These are phyloP conservation scores for Eupithecia centaureata DNA, from an alignment of 2,888 invertebrate genomes.

Conservation along the genomic window DNA sequence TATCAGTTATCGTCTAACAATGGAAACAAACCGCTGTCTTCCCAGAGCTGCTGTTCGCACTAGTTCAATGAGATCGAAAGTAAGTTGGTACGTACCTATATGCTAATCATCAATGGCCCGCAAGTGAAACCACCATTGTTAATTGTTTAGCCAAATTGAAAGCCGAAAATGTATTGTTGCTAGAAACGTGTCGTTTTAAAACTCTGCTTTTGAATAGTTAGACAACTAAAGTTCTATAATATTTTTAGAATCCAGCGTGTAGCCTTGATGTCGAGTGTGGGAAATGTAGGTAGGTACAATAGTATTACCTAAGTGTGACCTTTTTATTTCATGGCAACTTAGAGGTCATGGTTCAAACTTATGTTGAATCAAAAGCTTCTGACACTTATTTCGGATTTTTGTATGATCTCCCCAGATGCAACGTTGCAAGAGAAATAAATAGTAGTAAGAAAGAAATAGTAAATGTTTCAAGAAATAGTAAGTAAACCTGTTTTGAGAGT, in stretches of 20 bases:
- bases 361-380: background rate
- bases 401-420: no score
- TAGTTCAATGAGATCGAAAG: constrained; percentile 59
- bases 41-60: constrained; percentile 34
- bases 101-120: constrained; percentile 29
- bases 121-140: constrained; percentile 27
- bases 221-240: no score
- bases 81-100: constrained; percentile 26
- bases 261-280: background rate
- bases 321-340: background rate
- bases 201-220: background rate
- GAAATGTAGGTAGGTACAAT: background rate
- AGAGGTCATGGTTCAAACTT: background rate
- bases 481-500: no score
- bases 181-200: constrained; percentile 1
- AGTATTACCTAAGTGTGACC: background rate
- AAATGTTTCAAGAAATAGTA: no score
- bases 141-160: constrained; percentile 33
- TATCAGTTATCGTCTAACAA: constrained; percentile 27
- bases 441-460: no score
- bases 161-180: constrained; percentile 20
- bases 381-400: background rate
- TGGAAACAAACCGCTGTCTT: constrained; percentile 38
- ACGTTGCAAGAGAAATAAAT: no score
- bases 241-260: background rate